Evolutionary conservation across 2,888 invertebrate genomes (phyloP), one percentile per base, ranked within the genome.

Genomic region (Ornithoptera priamus): DNA sequence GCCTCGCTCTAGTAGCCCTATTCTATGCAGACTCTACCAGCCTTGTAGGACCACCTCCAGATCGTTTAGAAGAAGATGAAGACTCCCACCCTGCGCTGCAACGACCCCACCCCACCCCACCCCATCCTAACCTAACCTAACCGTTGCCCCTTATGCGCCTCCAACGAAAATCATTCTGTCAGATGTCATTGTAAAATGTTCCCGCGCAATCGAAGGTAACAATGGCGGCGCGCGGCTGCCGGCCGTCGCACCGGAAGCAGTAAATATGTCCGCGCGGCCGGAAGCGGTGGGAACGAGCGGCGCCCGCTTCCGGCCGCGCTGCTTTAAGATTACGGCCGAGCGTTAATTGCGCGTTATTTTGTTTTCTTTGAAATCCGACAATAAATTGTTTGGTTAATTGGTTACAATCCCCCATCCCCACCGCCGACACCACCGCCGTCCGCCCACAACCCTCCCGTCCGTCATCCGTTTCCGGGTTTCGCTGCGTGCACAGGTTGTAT

Each of bases 221-320:
- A 39, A 39, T 39, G 18, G 22, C 30, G 20, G 36, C 36, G 15
- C 30, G 30, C 30, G 30, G 4, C 20, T 1, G 30, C 17, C 30
- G 8, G 18, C 22, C 30, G 2, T 39, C 2, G 46, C 63, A 68
- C 66, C 71, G 73, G 74, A 76, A 73, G 73, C 66, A 65, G 69
- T 76, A 72, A 65, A 75, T 72, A 68, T 70, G 72, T 71, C 69
- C 62, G 66, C 62, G 50, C 60, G 68, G 36, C 58, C 65, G 76
- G 76, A 74, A 72, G 73, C 59, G 30, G 15, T 30, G 63, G 68
- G 70, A 75, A 72, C 75, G 72, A 72, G 64, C 70, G 65, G 61
- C 56, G 61, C 60, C 57, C 22, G 57, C 68, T 74, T 75, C 76
- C 76, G 74, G 64, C 73, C 42, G 20, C 67, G 65, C 60, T 69